Evolutionary conservation across 37 sponge, comb jelly and placozoan genomes (phyloP).

Genomic region (Geodia barretti): DNA sequence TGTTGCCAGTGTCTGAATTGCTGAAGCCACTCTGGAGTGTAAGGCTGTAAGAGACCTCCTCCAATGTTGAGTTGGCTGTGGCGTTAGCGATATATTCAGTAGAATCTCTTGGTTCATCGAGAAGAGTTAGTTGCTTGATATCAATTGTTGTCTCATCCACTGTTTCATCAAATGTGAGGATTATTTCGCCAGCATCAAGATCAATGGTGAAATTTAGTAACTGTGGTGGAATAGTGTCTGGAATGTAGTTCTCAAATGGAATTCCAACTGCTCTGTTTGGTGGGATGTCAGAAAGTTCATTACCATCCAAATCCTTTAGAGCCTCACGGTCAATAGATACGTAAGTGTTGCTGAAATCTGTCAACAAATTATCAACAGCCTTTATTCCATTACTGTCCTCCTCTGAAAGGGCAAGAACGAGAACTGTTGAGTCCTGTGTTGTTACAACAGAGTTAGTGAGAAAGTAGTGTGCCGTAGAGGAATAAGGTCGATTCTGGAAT

Average conservation of each 20-base stretch:
- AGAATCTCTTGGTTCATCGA: conserved; percentile 4
- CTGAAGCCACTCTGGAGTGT: conserved; percentile 70
- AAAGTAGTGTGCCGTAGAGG: conserved; percentile 41
- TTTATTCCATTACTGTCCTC: conserved; percentile 82
- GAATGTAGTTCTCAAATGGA: conserved; percentile 4
- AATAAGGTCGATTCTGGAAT: conserved; percentile 73
- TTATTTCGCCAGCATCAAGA: conserved; percentile 54
- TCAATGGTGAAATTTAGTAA: conserved; percentile 76
- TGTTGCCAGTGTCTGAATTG: conserved; percentile 31
- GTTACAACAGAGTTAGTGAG: conserved; percentile 53
- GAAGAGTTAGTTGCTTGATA: conserved; percentile 64
- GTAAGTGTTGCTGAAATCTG: conserved; percentile 50
- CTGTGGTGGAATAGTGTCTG: conserved; percentile 63
- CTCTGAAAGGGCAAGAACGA: conserved; percentile 64
- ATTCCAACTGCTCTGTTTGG: conserved; percentile 44
- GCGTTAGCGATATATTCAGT: neutral
- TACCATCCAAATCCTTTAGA: conserved; percentile 72
- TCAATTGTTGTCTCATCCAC: conserved; percentile 74
- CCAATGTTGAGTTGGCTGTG: neutral
- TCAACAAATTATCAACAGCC: conserved; percentile 66
- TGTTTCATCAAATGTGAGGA: conserved; percentile 85
- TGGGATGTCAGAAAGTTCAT: conserved; percentile 64
- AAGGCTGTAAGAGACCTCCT: conserved; percentile 20
- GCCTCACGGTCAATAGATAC: conserved; percentile 73
- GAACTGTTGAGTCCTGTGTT: conserved; percentile 62